These are phyloP conservation scores for Halocaridina rubra DNA, from an alignment of 2,888 invertebrate genomes.

Conservation along the genomic window DNA sequence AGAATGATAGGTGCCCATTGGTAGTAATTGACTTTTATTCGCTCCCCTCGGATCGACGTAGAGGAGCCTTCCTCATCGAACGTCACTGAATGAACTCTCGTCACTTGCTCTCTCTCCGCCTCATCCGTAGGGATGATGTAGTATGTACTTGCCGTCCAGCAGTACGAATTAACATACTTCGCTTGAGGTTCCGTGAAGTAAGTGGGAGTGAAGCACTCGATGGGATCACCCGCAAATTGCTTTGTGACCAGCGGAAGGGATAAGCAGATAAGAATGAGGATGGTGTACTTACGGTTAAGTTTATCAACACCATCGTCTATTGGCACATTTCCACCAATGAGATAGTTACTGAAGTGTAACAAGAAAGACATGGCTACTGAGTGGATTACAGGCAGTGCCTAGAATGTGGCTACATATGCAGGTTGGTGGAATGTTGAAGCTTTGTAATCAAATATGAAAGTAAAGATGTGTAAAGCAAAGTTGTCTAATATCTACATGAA, in stretches of 20 bases:
- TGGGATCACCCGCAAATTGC: slow-evolving; percentile 71
- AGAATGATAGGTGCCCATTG: slow-evolving; percentile 68
- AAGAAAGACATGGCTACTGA: slow-evolving; percentile 63
- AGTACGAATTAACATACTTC: slow-evolving; percentile 67
- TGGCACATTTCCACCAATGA: slow-evolving; percentile 67
- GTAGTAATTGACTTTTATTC: slow-evolving; percentile 66
- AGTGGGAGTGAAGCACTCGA: slow-evolving; percentile 69
- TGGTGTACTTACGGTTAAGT: slow-evolving; percentile 69
- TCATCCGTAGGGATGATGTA: slow-evolving; percentile 65
- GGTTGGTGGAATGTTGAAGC: neutral
- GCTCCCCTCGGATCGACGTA: slow-evolving; percentile 51
- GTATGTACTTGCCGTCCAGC: slow-evolving; percentile 69
- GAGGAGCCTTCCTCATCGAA: slow-evolving; percentile 60
- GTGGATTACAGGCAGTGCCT: neutral
- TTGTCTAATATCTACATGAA: neutral
- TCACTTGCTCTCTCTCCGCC: slow-evolving; percentile 40
- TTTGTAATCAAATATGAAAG: neutral
- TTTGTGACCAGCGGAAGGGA: slow-evolving; percentile 70
- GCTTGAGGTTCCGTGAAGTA: slow-evolving; percentile 67
- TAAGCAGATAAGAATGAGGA: slow-evolving; percentile 68
- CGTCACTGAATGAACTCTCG: slow-evolving; percentile 57
- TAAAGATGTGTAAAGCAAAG: neutral
- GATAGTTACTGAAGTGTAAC: slow-evolving; percentile 66
- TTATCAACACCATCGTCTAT: slow-evolving; percentile 70
- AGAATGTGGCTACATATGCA: neutral